Conservation (phyloP, 2,888 invertebrate genomes). For the Galeopsomyia nigrocyanea region DNA sequence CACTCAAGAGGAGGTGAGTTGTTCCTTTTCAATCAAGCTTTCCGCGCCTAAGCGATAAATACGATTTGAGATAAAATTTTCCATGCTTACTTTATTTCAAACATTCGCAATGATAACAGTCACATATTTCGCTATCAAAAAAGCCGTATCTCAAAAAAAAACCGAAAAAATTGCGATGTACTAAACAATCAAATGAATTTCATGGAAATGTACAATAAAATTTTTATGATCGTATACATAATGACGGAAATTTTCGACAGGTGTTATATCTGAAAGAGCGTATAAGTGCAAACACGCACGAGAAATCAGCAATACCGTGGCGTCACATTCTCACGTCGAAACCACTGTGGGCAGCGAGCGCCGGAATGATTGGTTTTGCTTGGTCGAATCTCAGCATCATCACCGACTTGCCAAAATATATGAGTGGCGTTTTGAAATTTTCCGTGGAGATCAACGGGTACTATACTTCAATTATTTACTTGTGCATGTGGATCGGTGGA, state of each 20-base stretch:
- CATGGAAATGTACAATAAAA: no score
- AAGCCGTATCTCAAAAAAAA: no score
- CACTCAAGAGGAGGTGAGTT: conserved; percentile 58
- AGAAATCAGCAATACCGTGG: conserved; percentile 53
- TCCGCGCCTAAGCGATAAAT: no score
- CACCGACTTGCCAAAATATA: conserved; percentile 56
- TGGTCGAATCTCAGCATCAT: conserved; percentile 39
- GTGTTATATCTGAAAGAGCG: conserved; percentile 59
- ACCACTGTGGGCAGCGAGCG: conserved; percentile 78
- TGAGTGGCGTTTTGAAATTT: conserved; percentile 59
- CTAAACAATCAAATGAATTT: no score
- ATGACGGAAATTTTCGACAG: no score
- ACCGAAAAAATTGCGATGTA: no score
- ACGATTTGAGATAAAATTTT: no score
- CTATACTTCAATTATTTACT: conserved; percentile 61
- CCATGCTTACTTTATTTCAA: no score
- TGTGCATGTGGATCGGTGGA: conserved; percentile 50
- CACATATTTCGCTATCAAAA: no score
- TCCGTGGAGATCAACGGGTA: conserved; percentile 61
- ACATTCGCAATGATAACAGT: no score
- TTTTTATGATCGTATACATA: no score
- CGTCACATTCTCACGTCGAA: conserved; percentile 67
- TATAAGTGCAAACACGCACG: conserved; percentile 59
- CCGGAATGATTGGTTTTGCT: conserved; percentile 65
- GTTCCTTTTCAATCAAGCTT: no score